These are phyloP conservation scores for Callyntrura guangdongensis DNA, from an alignment of 2,888 invertebrate species.

Conservation along the genomic window DNA sequence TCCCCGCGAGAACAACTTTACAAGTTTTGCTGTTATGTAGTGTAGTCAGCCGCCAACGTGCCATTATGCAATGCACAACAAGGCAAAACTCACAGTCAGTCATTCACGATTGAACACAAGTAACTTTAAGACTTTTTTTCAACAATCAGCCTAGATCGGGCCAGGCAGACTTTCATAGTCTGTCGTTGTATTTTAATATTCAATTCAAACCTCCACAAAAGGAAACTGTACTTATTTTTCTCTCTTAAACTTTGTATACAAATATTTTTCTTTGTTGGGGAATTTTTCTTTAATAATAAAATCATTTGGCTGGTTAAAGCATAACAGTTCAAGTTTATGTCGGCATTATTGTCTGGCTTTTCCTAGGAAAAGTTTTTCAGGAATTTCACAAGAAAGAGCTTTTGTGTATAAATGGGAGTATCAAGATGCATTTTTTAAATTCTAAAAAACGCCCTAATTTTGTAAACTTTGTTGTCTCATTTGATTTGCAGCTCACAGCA, in stretches of 20 bases:
- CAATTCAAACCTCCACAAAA: constrained; percentile 44
- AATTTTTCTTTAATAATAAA: constrained; percentile 24
- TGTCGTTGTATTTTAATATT: constrained; percentile 56
- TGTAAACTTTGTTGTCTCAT: not conserved
- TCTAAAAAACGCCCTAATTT: constrained; percentile 60
- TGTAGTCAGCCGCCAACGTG: constrained; percentile 22
- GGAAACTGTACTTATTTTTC: constrained; percentile 56
- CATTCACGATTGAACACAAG: not conserved
- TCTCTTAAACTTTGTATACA: not conserved
- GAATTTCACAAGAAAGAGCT: constrained; percentile 12
- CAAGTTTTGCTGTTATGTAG: constrained; percentile 1
- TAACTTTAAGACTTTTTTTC: too few relatives aligned
- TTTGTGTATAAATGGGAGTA: not conserved
- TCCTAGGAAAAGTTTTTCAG: constrained; percentile 1
- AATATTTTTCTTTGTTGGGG: not conserved
- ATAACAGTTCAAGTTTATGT: constrained; percentile 35
- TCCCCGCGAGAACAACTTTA: constrained; percentile 7
- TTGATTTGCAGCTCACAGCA: not conserved
- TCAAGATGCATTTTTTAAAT: constrained; percentile 23
- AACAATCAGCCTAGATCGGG: not conserved
- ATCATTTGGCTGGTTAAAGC: constrained; percentile 22
- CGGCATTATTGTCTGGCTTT: too few relatives aligned
- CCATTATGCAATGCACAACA: not conserved
- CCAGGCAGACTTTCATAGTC: not conserved
- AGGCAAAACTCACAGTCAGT: not conserved